Evolutionary conservation across 2,888 invertebrate genomes (phyloP).

Genomic region (Tubulanus polymorphus): DNA sequence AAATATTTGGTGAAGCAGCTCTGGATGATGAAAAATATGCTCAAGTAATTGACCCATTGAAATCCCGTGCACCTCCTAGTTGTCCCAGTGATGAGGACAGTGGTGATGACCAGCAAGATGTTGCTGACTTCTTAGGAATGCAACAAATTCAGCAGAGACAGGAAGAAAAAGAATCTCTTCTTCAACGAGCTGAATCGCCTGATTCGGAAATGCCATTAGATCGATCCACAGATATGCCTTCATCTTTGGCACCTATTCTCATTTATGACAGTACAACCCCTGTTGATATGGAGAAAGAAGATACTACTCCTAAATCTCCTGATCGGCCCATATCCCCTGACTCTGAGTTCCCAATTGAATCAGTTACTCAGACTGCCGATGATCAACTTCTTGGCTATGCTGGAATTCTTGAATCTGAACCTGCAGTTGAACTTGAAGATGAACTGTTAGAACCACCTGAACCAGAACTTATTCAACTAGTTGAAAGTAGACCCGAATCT

Average conservation of each 20-base stretch:
- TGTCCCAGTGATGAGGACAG: not conserved
- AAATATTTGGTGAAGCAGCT: not conserved
- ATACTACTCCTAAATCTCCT: too few species aligned
- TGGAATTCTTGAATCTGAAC: conserved; percentile 4
- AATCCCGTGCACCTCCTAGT: not conserved
- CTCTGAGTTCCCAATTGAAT: too few species aligned
- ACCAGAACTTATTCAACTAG: conserved; percentile 9
- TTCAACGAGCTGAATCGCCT: too few species aligned
- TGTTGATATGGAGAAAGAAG: too few species aligned
- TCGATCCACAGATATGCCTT: too few species aligned
- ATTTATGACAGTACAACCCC: too few species aligned
- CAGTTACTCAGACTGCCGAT: not conserved
- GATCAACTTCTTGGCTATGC: not conserved
- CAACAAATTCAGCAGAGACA: not conserved
- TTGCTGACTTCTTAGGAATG: not conserved
- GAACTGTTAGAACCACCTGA: conserved; percentile 18
- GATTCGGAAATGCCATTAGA: too few species aligned
- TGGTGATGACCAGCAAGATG: not conserved
- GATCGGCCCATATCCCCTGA: too few species aligned
- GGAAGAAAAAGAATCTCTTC: not conserved
- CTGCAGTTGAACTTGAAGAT: conserved; percentile 12
- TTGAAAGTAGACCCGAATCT: conserved; percentile 18
- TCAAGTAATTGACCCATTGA: conserved; percentile 41
- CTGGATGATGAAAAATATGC: conserved; percentile 7
- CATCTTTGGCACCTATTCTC: too few species aligned